Base-by-base conservation (phyloP, 1,140 invertebrate species). In the Conus ventricosus region DNA sequence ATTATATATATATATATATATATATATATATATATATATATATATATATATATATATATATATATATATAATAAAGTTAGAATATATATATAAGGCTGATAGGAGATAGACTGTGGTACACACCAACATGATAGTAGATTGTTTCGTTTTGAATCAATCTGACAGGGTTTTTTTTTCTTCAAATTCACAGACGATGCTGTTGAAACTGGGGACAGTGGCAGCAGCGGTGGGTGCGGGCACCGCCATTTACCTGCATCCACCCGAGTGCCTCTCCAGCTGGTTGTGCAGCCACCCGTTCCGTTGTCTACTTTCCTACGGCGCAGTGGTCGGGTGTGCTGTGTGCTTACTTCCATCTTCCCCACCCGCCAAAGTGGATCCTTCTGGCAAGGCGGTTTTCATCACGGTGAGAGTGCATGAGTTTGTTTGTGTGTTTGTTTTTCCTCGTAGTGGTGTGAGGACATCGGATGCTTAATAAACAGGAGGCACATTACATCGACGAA, bases 371-470 rank as follows among this genome's bases (percentile, higher is more conserved):
- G 90, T 91, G 51, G 89, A 88, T 53, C 87, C 89, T n/a, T 23
- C 39, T 11, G 87, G 87, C 17, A 90, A 90, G 57, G 89, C 90
- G 0, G 90, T 90, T 51, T 82, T 91, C 80, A 89, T 90, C 25
- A 90, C 91, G 67, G 91, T 90, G 84, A 89, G 80, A 7, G 39
- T 39, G 3, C 39, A 39, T 39, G 39, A 39, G 39, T 84, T 23
- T 82, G 39, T 11, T 82, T 20, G 39, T 11, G 7, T 20, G 13
- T 55, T 39, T 82, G 27, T 82, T n/a, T 80, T 80, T 17, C 39
- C 76, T 15, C 5, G 39, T 51, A 25, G n/a, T 20, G 13, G n/a
- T 51, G 39, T 39, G 39, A 39, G 39, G 39, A 39, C 39, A 39
- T 39, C 39, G 39, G 3, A 39, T 39, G 0, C 39, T 1, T 39